These are phyloP conservation scores for Rhyacophila brunnea DNA, from an alignment of 1,140 invertebrate genomes.

Conservation along the genomic window DNA sequence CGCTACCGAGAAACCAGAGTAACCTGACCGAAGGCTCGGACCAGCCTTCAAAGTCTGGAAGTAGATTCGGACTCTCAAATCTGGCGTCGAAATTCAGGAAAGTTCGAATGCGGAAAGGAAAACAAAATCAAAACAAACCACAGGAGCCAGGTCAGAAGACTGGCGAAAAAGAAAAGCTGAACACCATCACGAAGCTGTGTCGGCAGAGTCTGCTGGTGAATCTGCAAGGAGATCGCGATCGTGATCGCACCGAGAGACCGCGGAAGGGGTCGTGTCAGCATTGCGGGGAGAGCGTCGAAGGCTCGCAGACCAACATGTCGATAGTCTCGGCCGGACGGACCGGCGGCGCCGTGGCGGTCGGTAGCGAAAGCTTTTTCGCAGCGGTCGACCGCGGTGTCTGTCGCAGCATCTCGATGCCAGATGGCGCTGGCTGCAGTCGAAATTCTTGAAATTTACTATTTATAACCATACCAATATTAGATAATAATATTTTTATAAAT, in stretches of 20 bases:
- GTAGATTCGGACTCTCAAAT: slow-evolving; percentile 59
- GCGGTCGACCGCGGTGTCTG: slow-evolving; percentile 10
- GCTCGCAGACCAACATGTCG: slow-evolving; percentile 28
- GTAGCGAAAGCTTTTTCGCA: slow-evolving; percentile 15
- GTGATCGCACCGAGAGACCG: background rate
- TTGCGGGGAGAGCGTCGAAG: slow-evolving; percentile 13
- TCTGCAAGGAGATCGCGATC: slow-evolving; percentile 38
- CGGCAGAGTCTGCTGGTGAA: slow-evolving; percentile 66
- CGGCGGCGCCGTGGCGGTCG: slow-evolving; percentile 29
- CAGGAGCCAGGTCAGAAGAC: slow-evolving; percentile 39
- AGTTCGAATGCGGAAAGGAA: slow-evolving; percentile 50
- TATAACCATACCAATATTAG: no score
- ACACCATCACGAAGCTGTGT: slow-evolving; percentile 63
- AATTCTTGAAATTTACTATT: no score
- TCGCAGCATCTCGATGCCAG: slow-evolving; percentile 17
- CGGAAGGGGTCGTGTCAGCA: background rate
- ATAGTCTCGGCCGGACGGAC: slow-evolving; percentile 32
- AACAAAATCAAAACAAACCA: slow-evolving; percentile 36
- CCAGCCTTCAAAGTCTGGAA: slow-evolving; percentile 37
- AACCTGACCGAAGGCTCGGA: slow-evolving; percentile 27
- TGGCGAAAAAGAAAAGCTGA: slow-evolving; percentile 43
- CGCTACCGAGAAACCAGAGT: slow-evolving; percentile 34
- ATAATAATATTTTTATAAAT: no score
- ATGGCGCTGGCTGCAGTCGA: slow-evolving; percentile 12
- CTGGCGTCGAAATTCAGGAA: slow-evolving; percentile 65